A percentile compares a stretch with the other conserved stretches of the same genome.
Evolutionary conservation across 1,140 invertebrate species (phyloP).

Genomic region (Cepaea nemoralis): DNA sequence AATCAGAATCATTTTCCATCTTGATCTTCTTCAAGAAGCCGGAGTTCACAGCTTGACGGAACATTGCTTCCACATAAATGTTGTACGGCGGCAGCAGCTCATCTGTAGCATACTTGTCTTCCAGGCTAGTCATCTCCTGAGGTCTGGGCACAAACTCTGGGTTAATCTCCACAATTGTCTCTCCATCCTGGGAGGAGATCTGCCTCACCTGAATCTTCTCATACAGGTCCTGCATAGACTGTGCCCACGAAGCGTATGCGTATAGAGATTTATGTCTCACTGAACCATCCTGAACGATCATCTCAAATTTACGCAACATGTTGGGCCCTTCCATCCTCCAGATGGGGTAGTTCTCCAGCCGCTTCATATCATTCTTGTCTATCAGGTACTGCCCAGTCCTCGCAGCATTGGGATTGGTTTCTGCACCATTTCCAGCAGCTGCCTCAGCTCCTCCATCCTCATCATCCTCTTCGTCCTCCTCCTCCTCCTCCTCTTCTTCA

Average conservation of each 20-base stretch:
- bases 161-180: slow-evolving; percentile 18
- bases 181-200: slow-evolving; percentile 23
- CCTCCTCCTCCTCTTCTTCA: slow-evolving; percentile 17
- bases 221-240: slow-evolving; percentile 29
- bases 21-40: slow-evolving; percentile 22
- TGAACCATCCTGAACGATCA: slow-evolving; percentile 18
- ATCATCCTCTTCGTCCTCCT: slow-evolving; percentile 10
- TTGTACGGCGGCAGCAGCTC: not conserved
- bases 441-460: not conserved
- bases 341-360: slow-evolving; percentile 30
- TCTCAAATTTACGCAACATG: slow-evolving; percentile 35
- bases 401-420: slow-evolving; percentile 12
- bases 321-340: slow-evolving; percentile 37
- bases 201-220: slow-evolving; percentile 24
- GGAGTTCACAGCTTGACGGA: not conserved
- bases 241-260: slow-evolving; percentile 36
- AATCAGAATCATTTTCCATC: not conserved
- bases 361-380: slow-evolving; percentile 15
- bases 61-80: slow-evolving; percentile 17
- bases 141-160: slow-evolving; percentile 8
- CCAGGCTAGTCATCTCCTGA: slow-evolving; percentile 2
- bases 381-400: slow-evolving; percentile 31
- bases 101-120: slow-evolving; percentile 20
- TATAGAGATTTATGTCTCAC: slow-evolving; percentile 28
- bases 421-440: not conserved